A percentile compares a stretch with the other conserved stretches of the same genome.
Conservation (phyloP, 2,888 invertebrate species). For the Anoplius nigerrimus region DNA sequence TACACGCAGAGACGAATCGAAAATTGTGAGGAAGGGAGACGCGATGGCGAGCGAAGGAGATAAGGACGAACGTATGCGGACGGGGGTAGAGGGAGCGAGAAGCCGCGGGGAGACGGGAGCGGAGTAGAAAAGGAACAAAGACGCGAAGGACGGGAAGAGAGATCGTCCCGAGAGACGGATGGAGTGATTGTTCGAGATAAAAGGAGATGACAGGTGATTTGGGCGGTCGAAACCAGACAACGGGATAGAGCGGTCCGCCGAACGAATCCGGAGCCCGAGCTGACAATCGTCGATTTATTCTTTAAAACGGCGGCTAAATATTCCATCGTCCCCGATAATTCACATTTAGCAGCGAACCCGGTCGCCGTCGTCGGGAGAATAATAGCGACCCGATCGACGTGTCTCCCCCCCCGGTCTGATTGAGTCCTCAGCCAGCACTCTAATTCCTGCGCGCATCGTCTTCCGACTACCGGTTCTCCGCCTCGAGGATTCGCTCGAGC, state of each 20-base stretch:
- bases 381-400: no score
- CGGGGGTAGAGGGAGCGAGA: background rate
- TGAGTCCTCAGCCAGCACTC: no score
- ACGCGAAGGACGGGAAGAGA: no score
- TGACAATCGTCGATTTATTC: slow-evolving; percentile 3
- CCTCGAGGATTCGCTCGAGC: background rate
- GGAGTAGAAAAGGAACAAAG: slow-evolving; percentile 16
- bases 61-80: no score
- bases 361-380: no score
- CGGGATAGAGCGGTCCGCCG: slow-evolving; percentile 48
- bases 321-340: background rate
- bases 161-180: slow-evolving; percentile 55
- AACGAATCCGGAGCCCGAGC: background rate
- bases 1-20: no score
- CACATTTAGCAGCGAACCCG: background rate
- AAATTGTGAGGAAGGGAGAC: background rate
- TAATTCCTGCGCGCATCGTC: no score
- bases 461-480: no score
- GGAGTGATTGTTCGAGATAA: slow-evolving; percentile 65
- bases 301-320: background rate
- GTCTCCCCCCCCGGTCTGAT: background rate
- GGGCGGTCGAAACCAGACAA: slow-evolving; percentile 53
- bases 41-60: background rate
- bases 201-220: slow-evolving; percentile 68
- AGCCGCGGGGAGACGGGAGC: slow-evolving; percentile 9